Evolutionary conservation across 2,888 invertebrate species (phyloP), one percentile per base, ranked within the genome.

Genomic region (Euphydryas editha): DNA sequence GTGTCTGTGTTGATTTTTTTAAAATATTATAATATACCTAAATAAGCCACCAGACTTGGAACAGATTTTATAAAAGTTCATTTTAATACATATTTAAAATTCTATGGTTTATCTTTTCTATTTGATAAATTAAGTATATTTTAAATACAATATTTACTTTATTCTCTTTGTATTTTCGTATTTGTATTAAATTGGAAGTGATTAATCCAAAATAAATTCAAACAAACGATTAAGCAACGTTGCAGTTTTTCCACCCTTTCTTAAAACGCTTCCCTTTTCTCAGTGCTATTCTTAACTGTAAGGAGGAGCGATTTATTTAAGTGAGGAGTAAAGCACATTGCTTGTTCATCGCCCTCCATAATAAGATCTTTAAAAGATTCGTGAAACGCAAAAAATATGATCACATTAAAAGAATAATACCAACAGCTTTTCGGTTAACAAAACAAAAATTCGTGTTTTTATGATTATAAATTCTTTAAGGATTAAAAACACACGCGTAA

Each of bases 301-400:
- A 86, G 82, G 84, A 85, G 83, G 81, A 78, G 77, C 85, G 84
- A 91, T 90, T 89, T 88, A 85, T 86, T 80, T 83, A 82, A 86
- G 82, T 79, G 77, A 78, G 76, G 76, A 76, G 75, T 74, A 79
- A 71, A 83, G 75, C 81, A 81, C 81, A 81, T 81, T 81, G 83
- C 83, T 80, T 81, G 82, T 82, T 86, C 80, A 81, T 81, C 83
- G 80, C 81, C 79, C 76, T 51, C 62, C 68, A 75, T 76, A 77
- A 81, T 77, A 80, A 81, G 74, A 77, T 71, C 77, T 78, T 75
- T 74, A 75, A 78, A 79, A 78, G 69, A 73, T 76, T 75, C 59
- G 46, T 70, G 62, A 79, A 83, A 81, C 82, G 85, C 74, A 74
- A 79, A 77, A 74, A 86, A 84, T 80, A 83, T 80, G 82, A 85